These are phyloP conservation scores for Heliothis virescens DNA, from an alignment of 1,140 invertebrate species.

Conservation along the genomic window DNA sequence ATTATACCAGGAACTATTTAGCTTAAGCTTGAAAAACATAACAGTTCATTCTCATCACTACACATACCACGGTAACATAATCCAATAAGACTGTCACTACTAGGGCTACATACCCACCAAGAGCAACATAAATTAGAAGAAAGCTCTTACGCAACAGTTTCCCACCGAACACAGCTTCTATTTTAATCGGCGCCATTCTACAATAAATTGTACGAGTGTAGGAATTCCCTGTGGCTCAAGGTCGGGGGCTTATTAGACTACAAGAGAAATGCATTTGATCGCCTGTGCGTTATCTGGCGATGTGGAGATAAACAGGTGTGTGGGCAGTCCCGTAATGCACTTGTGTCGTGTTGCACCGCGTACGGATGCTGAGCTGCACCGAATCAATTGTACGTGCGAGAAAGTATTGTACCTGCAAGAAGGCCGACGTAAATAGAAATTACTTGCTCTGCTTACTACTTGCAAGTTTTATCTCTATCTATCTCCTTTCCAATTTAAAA, in stretches of 20 bases:
- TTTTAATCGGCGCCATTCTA: conserved; percentile 46
- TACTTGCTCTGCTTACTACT: no score
- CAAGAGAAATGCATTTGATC: conserved; percentile 80
- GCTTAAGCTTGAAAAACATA: no score
- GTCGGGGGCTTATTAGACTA: conserved; percentile 67
- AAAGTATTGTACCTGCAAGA: conserved; percentile 1
- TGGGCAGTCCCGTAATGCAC: conserved; percentile 55
- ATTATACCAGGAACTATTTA: no score
- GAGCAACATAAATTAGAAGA: neutral
- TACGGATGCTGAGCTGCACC: neutral
- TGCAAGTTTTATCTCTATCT: no score
- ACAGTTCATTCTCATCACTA: no score
- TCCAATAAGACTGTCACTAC: neutral
- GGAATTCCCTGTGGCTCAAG: conserved; percentile 44
- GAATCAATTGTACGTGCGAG: no score
- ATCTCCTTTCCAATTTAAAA: no score
- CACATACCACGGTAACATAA: neutral
- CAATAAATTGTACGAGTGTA: conserved; percentile 32
- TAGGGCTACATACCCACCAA: neutral
- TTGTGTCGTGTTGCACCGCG: conserved; percentile 17
- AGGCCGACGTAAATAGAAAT: no score
- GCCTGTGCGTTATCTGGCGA: conserved; percentile 67
- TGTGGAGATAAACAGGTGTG: conserved; percentile 73
- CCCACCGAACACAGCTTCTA: conserved; percentile 45
- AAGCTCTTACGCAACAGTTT: conserved; percentile 37